phyloP scores from a whole-genome alignment of 2,797 vertebrate genomes.

The Eulemur rubriventer region DNA sequence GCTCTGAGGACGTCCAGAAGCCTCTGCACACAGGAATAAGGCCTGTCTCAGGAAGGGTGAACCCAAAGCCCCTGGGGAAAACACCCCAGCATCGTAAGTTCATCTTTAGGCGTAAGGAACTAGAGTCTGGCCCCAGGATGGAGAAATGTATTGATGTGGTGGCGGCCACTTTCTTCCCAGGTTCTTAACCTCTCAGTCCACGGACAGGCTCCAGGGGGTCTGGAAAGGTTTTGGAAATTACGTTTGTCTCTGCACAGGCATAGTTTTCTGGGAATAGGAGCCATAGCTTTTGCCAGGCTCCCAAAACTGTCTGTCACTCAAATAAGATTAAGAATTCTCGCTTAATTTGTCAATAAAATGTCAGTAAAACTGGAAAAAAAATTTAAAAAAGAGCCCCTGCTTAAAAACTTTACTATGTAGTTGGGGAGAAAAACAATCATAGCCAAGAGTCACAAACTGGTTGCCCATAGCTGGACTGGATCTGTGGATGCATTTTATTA shows the following conservation, averaged over 20 bases:
- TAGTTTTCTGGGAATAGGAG: neutral
- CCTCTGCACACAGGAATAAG: neutral
- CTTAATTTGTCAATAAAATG: neutral
- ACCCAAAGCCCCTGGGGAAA: neutral
- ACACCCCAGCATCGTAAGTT: neutral
- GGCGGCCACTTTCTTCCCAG: neutral
- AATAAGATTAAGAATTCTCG: neutral
- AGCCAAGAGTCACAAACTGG: neutral
- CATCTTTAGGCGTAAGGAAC: neutral
- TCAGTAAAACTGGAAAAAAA: neutral
- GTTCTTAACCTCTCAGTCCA: neutral
- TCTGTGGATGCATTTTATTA: neutral
- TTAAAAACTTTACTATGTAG: neutral
- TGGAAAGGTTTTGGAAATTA: neutral
- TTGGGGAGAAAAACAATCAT: neutral
- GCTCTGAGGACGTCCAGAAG: neutral
- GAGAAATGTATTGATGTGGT: neutral
- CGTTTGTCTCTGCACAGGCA: neutral
- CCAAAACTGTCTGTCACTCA: neutral
- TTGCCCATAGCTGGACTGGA: too few species aligned
- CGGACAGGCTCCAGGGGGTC: too few species aligned
- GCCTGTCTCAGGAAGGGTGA: neutral
- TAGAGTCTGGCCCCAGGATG: neutral
- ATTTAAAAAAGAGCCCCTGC: neutral
- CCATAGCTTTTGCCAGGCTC: neutral